Conservation (phyloP, 2,113 vertebrate species). For the Ciconia stormi region DNA sequence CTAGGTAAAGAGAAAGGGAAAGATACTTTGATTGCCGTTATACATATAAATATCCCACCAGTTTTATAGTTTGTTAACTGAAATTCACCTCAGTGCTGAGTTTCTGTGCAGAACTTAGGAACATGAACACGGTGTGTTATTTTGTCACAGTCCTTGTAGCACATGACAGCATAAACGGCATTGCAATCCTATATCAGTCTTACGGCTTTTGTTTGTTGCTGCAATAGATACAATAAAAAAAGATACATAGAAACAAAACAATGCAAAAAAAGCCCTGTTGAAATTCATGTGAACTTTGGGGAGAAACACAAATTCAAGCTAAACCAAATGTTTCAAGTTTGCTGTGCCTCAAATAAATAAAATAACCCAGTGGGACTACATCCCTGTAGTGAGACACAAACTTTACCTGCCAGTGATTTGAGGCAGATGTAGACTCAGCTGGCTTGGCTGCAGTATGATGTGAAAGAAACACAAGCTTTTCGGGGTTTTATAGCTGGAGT, state of each 20-base stretch:
- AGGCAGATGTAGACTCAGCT: conserved; percentile 65
- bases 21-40: background rate
- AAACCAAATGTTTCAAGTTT: conserved; percentile 58
- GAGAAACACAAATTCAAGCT: conserved; percentile 9
- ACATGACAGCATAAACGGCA: background rate
- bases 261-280: background rate
- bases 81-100: background rate
- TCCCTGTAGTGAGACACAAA: conserved; percentile 34
- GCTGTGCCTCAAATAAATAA: conserved; percentile 45
- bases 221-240: background rate
- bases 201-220: background rate
- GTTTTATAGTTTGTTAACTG: background rate
- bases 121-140: rapidly evolving
- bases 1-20: background rate
- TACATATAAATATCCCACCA: background rate
- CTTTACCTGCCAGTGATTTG: conserved; percentile 63
- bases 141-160: background rate
- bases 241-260: background rate
- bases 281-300: conserved; percentile 13
- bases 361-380: conserved; percentile 47
- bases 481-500: conserved; percentile 40
- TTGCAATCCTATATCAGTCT: background rate
- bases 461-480: conserved; percentile 52
- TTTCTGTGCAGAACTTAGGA: background rate
- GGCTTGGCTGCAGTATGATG: conserved; percentile 48